Conservation (phyloP, 2,888 invertebrate genomes). For the Trichopria drosophilae region DNA sequence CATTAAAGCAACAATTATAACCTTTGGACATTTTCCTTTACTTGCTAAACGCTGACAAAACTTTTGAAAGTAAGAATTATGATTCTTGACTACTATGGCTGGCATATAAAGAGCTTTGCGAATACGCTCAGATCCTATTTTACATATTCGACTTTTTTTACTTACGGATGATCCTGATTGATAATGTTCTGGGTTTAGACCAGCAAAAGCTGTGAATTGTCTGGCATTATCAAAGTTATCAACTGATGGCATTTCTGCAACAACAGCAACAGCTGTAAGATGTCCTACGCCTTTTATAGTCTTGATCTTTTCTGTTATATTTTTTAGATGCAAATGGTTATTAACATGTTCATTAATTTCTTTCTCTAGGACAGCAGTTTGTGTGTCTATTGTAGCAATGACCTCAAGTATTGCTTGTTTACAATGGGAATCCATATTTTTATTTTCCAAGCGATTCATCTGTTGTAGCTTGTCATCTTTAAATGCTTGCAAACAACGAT, state of each 20-base stretch:
- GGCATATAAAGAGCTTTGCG: slow-evolving; percentile 8
- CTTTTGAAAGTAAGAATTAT: slow-evolving; percentile 3
- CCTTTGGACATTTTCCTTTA: slow-evolving; percentile 1
- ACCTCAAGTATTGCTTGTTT: slow-evolving; percentile 1
- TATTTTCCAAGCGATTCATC: slow-evolving; percentile 4
- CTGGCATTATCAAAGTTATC: slow-evolving; percentile 7
- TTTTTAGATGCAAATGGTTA: too few species aligned
- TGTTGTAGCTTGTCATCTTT: slow-evolving; percentile 7
- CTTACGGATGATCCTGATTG: slow-evolving; percentile 5
- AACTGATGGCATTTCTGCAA: slow-evolving; percentile 2
- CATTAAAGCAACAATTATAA: not conserved
- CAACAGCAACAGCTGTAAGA: slow-evolving; percentile 6
- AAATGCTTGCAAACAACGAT: slow-evolving; percentile 3
- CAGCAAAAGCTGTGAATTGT: slow-evolving; percentile 2
- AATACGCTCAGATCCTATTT: slow-evolving; percentile 3
- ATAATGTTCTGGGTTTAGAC: not conserved
- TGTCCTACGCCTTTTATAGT: slow-evolving; percentile 3
- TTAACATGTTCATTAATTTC: not conserved
- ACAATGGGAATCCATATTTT: slow-evolving; percentile 2
- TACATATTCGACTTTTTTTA: slow-evolving; percentile 2
- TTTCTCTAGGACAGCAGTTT: slow-evolving; percentile 2
- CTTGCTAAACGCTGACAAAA: slow-evolving; percentile 3
- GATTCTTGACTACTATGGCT: slow-evolving; percentile 8
- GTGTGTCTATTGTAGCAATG: not conserved
- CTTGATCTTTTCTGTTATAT: slow-evolving; percentile 1